Evolutionary conservation across 2,113 vertebrate genomes (phyloP).

Genomic region (Cyanocitta stelleri): DNA sequence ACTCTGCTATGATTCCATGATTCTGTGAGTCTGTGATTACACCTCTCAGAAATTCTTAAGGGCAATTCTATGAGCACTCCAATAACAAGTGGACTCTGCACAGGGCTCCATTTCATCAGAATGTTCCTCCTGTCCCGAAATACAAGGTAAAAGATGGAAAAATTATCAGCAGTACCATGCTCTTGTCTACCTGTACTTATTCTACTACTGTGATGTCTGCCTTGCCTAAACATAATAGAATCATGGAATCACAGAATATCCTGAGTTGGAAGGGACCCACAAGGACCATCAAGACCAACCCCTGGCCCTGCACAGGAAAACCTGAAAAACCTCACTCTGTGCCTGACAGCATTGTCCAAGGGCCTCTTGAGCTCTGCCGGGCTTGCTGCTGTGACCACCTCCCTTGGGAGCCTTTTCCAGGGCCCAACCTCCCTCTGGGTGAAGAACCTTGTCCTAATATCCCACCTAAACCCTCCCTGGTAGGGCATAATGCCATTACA

Average conservation of each 20-base stretch:
- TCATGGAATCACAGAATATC: not conserved
- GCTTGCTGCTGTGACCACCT: not conserved
- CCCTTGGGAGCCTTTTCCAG: not conserved
- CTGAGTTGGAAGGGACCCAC: not conserved
- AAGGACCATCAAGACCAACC: accelerated
- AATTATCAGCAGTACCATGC: not conserved
- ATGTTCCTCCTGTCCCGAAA: not conserved
- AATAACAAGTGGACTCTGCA: not conserved
- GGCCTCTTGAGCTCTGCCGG: not conserved
- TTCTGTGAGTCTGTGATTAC: not conserved
- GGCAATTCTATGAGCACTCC: not conserved
- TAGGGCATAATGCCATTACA: too few species aligned
- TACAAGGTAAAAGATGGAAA: not conserved
- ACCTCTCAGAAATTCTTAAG: not conserved
- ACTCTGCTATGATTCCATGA: too few species aligned
- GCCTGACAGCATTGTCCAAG: too few species aligned
- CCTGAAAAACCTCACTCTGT: not conserved
- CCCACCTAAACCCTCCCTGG: not conserved
- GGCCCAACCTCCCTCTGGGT: not conserved
- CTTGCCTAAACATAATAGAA: not conserved
- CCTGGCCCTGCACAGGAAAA: not conserved
- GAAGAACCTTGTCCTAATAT: not conserved
- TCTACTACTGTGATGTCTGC: not conserved
- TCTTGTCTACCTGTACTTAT: not conserved
- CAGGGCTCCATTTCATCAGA: accelerated